phyloP scores from a whole-genome alignment of 2,797 vertebrate species.

The Apogon talboti region DNA sequence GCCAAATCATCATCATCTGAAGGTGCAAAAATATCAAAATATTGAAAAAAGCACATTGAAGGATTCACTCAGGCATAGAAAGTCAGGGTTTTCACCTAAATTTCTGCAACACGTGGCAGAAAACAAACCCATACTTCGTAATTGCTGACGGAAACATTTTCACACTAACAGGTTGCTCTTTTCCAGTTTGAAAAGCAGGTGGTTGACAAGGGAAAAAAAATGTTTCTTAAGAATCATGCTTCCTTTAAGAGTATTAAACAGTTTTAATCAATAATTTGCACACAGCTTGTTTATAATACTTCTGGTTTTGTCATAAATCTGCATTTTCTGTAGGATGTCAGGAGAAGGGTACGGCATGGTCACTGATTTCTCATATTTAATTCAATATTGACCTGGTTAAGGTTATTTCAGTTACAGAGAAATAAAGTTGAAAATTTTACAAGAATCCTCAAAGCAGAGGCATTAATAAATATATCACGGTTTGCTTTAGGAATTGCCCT shows the following conservation, averaged over 20 bases:
- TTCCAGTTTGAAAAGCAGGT: constrained; percentile 33
- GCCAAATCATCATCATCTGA: constrained; percentile 62
- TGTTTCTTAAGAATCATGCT: neutral
- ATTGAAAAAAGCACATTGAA: constrained; percentile 7
- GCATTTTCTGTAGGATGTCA: no score
- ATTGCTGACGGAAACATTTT: constrained; percentile 51
- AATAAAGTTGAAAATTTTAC: no score
- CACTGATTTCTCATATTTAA: no score
- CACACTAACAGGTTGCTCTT: constrained; percentile 48
- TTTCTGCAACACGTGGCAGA: constrained; percentile 36
- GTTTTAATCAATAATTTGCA: constrained; percentile 18
- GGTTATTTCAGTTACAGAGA: no score
- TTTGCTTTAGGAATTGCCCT: no score
- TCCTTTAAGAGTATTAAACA: neutral
- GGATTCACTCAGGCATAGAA: constrained; percentile 24
- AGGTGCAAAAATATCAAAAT: constrained; percentile 32
- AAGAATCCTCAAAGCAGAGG: no score
- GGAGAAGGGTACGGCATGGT: no score
- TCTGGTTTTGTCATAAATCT: constrained; percentile 6
- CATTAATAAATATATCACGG: no score
- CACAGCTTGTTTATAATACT: constrained; percentile 1
- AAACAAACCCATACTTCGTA: constrained; percentile 41
- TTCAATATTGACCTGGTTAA: no score
- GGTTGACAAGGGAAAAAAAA: constrained; percentile 22
- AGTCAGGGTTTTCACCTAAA: constrained; percentile 45